A percentile compares a stretch with the other conserved stretches of the same genome.
These are phyloP conservation scores for Pristionchus exspectatus DNA, from an alignment of 2,888 invertebrate genomes.

Conservation along the genomic window DNA sequence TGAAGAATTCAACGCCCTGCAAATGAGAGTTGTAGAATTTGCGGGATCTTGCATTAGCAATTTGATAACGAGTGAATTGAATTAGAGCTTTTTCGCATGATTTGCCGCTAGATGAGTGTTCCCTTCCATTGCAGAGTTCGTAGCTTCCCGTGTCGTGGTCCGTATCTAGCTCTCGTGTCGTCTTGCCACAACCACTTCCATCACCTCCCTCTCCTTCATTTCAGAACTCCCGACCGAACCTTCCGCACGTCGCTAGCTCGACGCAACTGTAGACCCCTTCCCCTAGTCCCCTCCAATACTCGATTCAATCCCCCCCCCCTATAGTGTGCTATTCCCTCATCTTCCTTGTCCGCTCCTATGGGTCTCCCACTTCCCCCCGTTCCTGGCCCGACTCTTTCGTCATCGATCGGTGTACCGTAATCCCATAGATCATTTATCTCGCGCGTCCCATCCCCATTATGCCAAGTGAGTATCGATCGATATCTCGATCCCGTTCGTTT, in stretches of 20 bases:
- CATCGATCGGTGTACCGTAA: not conserved
- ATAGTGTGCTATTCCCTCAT: conserved; percentile 9
- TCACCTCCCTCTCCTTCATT: conserved; percentile 5
- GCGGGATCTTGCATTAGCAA: not conserved
- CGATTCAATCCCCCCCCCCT: not conserved
- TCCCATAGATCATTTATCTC: not conserved
- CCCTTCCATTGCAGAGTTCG: conserved; percentile 21
- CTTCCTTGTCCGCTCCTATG: not conserved
- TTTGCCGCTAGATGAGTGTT: not conserved
- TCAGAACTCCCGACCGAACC: not conserved
- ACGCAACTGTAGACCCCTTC: not conserved
- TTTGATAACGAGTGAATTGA: not conserved
- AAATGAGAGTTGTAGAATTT: no score
- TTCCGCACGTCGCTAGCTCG: conserved; percentile 33
- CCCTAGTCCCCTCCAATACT: not conserved
- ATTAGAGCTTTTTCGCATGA: not conserved
- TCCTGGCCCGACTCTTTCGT: not conserved
- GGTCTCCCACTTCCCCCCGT: not conserved
- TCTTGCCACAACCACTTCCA: not conserved
- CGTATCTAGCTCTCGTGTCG: not conserved
- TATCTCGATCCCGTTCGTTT: not conserved
- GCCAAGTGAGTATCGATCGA: conserved; percentile 27
- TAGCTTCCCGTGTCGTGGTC: not conserved
- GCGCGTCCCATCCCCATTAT: not conserved
- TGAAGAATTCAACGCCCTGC: no score